Evolutionary conservation across 2,888 invertebrate genomes (phyloP).

Genomic region (Drosophila phalerata): DNA sequence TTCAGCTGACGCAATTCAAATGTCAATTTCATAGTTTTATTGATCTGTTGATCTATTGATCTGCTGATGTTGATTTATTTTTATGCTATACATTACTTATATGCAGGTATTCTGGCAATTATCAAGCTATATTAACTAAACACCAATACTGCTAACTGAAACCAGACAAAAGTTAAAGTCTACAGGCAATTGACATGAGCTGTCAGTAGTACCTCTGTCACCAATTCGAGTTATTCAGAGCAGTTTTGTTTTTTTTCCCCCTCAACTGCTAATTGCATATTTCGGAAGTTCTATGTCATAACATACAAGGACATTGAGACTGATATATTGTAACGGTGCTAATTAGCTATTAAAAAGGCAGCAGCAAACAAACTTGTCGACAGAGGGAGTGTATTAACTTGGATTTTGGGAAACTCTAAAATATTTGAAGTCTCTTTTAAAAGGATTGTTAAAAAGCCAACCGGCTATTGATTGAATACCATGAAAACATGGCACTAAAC

Average conservation of each 20-base stretch:
- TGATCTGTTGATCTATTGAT: constrained; percentile 27
- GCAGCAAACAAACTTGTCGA: not conserved
- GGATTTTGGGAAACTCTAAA: constrained; percentile 42
- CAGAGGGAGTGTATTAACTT: constrained; percentile 12
- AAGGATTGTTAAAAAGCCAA: constrained; percentile 28
- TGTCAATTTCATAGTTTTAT: constrained; percentile 63
- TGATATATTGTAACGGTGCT: constrained; percentile 51
- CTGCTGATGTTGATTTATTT: constrained; percentile 18
- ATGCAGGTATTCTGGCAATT: constrained; percentile 45
- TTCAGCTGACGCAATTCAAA: constrained; percentile 71
- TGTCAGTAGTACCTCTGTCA: constrained; percentile 43
- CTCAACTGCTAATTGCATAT: constrained; percentile 61
- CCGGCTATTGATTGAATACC: constrained; percentile 41
- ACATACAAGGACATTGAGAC: constrained; percentile 42
- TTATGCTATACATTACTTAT: constrained; percentile 27
- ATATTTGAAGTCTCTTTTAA: constrained; percentile 23
- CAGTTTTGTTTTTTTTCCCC: constrained; percentile 21
- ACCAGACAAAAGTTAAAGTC: constrained; percentile 57
- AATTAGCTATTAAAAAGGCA: constrained; percentile 57
- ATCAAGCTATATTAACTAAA: constrained; percentile 29
- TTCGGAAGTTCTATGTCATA: constrained; percentile 65
- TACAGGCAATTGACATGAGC: constrained; percentile 33
- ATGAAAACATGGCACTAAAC: constrained; percentile 22
- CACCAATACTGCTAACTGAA: not conserved
- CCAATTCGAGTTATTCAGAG: constrained; percentile 50